A percentile compares a stretch with the other conserved stretches of the same genome.
phyloP scores from a whole-genome alignment of 2,113 vertebrate genomes.

The Formicarius rufipectus region DNA sequence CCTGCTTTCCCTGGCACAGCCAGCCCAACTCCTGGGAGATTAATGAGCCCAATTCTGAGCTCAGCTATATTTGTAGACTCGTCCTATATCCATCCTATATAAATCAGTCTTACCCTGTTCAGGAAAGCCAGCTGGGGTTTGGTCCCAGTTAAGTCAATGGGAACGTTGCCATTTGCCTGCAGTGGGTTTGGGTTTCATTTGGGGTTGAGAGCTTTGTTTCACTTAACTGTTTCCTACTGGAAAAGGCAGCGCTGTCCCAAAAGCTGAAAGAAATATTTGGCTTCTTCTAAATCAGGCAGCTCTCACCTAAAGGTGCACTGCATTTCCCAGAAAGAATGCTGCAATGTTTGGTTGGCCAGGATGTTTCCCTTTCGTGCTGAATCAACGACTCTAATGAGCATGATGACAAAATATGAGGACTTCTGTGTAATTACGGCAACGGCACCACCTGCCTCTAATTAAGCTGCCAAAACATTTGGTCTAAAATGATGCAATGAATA shows the following conservation, averaged over 20 bases:
- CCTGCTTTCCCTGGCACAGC: background rate
- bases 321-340: background rate
- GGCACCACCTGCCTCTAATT: conserved; percentile 70
- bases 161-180: background rate
- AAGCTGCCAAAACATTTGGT: conserved; percentile 72
- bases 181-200: background rate
- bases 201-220: background rate
- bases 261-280: background rate
- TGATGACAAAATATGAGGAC: conserved; percentile 63
- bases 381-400: conserved; percentile 55
- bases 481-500: conserved; percentile 44
- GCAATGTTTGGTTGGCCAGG: conserved; percentile 22
- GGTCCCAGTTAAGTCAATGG: background rate
- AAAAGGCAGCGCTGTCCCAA: background rate
- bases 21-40: background rate
- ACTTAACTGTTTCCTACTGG: background rate
- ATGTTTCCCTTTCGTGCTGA: conserved; percentile 34
- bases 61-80: background rate
- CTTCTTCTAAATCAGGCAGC: background rate
- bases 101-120: background rate
- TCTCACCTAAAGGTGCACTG: background rate
- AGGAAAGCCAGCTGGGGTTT: conserved; percentile 18
- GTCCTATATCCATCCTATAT: background rate
- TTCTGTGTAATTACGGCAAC: conserved; percentile 54
- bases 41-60: background rate